A percentile compares a stretch with the other conserved stretches of the same genome.
These are phyloP conservation scores for Parnassius smintheus DNA, from an alignment of 2,888 invertebrate species.

Conservation along the genomic window DNA sequence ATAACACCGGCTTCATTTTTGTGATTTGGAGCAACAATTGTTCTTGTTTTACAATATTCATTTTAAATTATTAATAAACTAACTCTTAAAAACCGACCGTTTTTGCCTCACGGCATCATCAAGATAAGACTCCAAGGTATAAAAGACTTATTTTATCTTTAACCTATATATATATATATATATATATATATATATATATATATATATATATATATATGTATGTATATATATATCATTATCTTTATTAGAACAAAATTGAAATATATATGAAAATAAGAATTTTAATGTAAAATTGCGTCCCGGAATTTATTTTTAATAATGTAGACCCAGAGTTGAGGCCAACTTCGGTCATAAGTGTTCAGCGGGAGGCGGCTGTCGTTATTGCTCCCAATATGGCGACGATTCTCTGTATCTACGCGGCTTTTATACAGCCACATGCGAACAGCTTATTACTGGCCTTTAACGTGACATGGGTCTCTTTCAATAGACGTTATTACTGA, in stretches of 20 bases:
- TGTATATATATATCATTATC: neutral
- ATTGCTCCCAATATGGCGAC: conserved; percentile 17
- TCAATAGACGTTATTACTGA: conserved; percentile 5
- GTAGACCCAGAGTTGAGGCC: neutral
- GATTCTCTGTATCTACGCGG: conserved; percentile 8
- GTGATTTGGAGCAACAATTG: too few relatives aligned
- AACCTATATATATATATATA: neutral
- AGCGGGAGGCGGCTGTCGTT: conserved; percentile 6
- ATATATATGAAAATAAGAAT: neutral
- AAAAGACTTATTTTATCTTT: neutral
- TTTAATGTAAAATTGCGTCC: neutral
- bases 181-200: too few relatives aligned
- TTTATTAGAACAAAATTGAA: neutral
- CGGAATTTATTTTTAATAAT: neutral
- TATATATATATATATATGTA: too few relatives aligned
- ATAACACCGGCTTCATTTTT: too few relatives aligned
- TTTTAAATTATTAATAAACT: too few relatives aligned
- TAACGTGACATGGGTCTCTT: conserved; percentile 3
- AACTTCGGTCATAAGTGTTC: conserved; percentile 13
- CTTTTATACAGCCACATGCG: conserved; percentile 10
- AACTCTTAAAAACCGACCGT: too few relatives aligned
- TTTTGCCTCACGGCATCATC: too few relatives aligned
- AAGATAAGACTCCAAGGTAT: too few relatives aligned
- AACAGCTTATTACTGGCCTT: conserved; percentile 16
- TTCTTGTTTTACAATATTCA: too few relatives aligned